These are phyloP conservation scores for Dreissena rostriformis DNA, from an alignment of 1,140 invertebrate genomes.

Conservation along the genomic window DNA sequence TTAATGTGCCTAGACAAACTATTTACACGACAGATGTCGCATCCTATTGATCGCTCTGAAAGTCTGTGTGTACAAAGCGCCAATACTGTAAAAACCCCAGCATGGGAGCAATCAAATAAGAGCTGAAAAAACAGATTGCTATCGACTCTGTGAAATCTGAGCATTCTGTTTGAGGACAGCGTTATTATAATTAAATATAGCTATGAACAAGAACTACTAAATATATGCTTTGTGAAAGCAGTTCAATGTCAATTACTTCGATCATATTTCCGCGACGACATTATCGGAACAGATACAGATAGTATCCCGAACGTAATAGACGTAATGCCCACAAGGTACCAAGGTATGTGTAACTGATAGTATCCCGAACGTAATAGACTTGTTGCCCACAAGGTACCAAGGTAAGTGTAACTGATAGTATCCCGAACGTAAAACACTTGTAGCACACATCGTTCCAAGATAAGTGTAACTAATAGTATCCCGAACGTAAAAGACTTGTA, in stretches of 20 bases:
- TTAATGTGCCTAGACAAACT: no score
- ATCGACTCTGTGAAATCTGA: constrained; percentile 86
- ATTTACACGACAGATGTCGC: no score
- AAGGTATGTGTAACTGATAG: no score
- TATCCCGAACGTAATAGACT: no score
- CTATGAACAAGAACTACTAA: constrained; percentile 87
- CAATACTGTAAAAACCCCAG: constrained; percentile 76
- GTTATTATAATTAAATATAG: constrained; percentile 90
- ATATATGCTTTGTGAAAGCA: constrained; percentile 84
- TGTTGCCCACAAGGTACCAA: no score
- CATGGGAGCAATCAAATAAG: constrained; percentile 84
- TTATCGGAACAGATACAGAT: constrained; percentile 94
- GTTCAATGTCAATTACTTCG: constrained; percentile 95
- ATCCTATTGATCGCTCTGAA: constrained; percentile 87
- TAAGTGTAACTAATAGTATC: no score
- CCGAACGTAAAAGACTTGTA: no score
- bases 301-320: no score
- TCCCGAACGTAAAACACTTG: no score
- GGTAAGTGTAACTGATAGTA: no score
- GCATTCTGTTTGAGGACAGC: constrained; percentile 89
- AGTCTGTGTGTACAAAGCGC: constrained; percentile 88
- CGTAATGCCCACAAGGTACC: no score
- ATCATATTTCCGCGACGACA: constrained; percentile 94
- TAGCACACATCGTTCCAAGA: no score
- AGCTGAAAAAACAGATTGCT: constrained; percentile 90